Evolutionary conservation across 1,140 invertebrate genomes (phyloP).

Genomic region (Rhysida immarginata): DNA sequence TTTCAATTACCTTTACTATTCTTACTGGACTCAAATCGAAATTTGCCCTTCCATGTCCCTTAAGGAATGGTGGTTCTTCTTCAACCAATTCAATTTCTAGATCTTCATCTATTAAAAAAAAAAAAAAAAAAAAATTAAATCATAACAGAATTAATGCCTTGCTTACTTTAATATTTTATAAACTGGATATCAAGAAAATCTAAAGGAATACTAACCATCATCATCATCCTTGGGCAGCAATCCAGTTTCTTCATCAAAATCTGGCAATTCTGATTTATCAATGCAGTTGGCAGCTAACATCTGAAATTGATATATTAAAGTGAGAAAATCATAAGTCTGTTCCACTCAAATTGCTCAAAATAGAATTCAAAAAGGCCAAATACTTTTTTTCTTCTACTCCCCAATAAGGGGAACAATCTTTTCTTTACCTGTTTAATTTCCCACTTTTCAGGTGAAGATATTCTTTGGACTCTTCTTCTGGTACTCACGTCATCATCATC

Average conservation of each 20-base stretch:
- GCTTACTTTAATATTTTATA: no score
- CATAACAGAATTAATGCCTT: background rate
- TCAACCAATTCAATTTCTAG: conserved; percentile 98
- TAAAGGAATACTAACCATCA: conserved; percentile 37
- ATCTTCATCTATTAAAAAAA: conserved; percentile 59
- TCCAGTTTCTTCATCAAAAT: conserved; percentile 81
- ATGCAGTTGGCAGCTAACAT: conserved; percentile 74
- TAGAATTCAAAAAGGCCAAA: no score
- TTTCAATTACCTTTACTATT: conserved; percentile 88
- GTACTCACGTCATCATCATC: conserved; percentile 59
- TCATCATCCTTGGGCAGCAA: conserved; percentile 64
- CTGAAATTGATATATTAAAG: conserved; percentile 28
- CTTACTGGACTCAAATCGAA: conserved; percentile 87
- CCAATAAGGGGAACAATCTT: no score
- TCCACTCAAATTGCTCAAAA: no score
- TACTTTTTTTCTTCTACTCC: no score
- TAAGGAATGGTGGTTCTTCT: conserved; percentile 92
- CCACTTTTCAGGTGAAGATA: conserved; percentile 86
- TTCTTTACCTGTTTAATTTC: conserved; percentile 42
- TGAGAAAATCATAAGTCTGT: no score
- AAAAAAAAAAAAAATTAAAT: background rate
- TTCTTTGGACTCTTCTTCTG: conserved; percentile 64
- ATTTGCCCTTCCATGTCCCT: conserved; percentile 66
- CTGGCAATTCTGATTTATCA: conserved; percentile 73
- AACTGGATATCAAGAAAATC: conserved; percentile 13